Percentiles rank a stretch among this genome's conserved stretches.
These are phyloP conservation scores for Tarsius wallacei DNA, from an alignment of 2,797 vertebrate species.

Conservation along the genomic window DNA sequence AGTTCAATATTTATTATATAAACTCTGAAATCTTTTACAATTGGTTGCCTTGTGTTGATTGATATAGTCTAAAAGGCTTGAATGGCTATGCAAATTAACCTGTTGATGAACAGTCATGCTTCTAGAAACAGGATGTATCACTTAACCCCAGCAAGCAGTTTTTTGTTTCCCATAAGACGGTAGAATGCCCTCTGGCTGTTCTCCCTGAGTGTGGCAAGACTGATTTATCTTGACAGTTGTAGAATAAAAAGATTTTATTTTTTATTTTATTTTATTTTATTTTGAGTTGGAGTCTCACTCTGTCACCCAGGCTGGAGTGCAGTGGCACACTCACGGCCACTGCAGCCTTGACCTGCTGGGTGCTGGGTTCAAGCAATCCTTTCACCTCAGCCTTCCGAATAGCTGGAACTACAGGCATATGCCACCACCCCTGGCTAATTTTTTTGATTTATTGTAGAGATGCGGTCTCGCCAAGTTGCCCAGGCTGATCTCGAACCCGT, in stretches of 20 bases:
- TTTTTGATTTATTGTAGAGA: too few species aligned
- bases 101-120: background rate
- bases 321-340: too few species aligned
- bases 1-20: background rate
- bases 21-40: conserved; percentile 39
- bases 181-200: conserved; percentile 53
- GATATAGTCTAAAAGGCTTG: background rate
- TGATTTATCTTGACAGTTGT: conserved; percentile 46
- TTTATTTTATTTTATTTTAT: background rate
- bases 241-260: background rate
- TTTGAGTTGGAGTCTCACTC: too few species aligned
- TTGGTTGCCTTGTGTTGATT: background rate
- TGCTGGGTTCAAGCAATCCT: too few species aligned
- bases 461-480: too few species aligned
- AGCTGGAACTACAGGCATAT: too few species aligned
- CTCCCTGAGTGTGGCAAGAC: background rate
- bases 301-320: too few species aligned
- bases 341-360: too few species aligned
- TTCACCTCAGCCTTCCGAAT: too few species aligned
- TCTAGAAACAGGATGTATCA: conserved; percentile 70
- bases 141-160: conserved; percentile 55
- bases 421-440: too few species aligned
- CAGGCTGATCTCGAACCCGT: too few species aligned
- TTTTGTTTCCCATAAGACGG: conserved; percentile 51
- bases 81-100: conserved; percentile 47